Evolutionary conservation across 30 jellyfish, hydroid and myxozoan species (phyloP), one percentile per base, ranked within the genome.

Genomic region (Calvadosia cruxmelitensis): DNA sequence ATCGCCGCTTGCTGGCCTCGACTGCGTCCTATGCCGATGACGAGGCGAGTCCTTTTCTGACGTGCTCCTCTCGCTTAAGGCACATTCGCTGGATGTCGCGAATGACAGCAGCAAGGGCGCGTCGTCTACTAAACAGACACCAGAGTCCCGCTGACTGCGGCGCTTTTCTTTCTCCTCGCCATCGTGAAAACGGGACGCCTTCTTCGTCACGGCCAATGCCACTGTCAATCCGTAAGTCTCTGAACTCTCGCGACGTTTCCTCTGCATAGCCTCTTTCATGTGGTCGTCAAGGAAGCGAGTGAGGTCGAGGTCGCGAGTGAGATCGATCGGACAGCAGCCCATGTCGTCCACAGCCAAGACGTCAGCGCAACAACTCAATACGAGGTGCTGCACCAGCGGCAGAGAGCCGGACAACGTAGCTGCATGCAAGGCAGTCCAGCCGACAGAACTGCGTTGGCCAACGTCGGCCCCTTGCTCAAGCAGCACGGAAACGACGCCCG

Each of bases 361-460:
- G 62, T 82, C 76, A 25, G 94, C 85, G 0, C 85, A 77, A 82
- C 94, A 82, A 27, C 71, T 52, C 29, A 29, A 33, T 1, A 82
- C 64, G 27, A 82, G 72, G 63, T 82, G 73, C 31, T 80, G 49
- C 27, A 82, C 88, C 32, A 82, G 76, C 15, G 68, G 82, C 63
- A 27, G 64, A 42, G 69, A 26, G 24, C 94, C 94, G 28, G 87
- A 71, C 29, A 82, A 35, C 7, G 94, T 82, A 31, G 80, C 87
- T 23, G 94, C 94, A 48, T 82, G 94, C 2, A 82, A 61, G 26
- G 88, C 84, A n/a, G 84, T 82, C 94, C 94, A 82, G 5, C 94
- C 94, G 24, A 82, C 84, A 42, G 94, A 82, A 63, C 94, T 82
- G 31, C 79, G 70, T 3, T 67, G 63, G 50, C 69, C 78, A 12